Evolutionary conservation across 2,113 vertebrate genomes (phyloP), one percentile per base, ranked within the genome.

Genomic region (Trachemys scripta): DNA sequence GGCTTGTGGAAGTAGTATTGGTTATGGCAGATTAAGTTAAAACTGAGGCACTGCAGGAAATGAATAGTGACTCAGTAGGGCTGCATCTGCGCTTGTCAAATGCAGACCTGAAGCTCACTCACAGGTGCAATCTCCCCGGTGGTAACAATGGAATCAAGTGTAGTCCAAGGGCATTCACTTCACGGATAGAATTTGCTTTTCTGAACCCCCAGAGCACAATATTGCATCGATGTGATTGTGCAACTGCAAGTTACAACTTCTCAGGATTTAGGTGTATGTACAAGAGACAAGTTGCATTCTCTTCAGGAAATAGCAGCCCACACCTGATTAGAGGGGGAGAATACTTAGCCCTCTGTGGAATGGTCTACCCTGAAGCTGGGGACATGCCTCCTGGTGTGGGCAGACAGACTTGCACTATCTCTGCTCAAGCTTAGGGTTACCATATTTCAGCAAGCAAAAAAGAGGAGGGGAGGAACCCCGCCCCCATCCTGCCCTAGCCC

Each of bases 91-190:
- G 4, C 78, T 50, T 13, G 35, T 0, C 50, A 14, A 20, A 2
- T 0, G 12, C 38, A 1, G 35, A 9, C 12, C 0, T 5, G 1
- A 13, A 49, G 25, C 6, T 2, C 5, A 56, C 6, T 22, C 13
- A 0, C 6, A 16, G 35, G 19, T 0, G 56, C 72, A 1, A 16
- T 6, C 24, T 31, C 8, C 3, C 0, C 6, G 0, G 42, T 1
- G 80, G 54, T n/a, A 6, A 45, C 1, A 8, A 38, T 1, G 1
- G 47, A 80, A 51, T 2, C 14, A 8, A 57, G 14, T 24, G 12
- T 42, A 57, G 8, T 38, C 12, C 53, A 38, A 3, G 27, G 14
- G 49, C 38, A 0, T 1, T 17, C 25, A 2, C 19, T 75, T 20
- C 69, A 62, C 13, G 16, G 35, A 69, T n/a, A 69, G 16, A 69